Evolutionary conservation across 2,113 vertebrate genomes (phyloP).

Genomic region (Megaceryle torquata): DNA sequence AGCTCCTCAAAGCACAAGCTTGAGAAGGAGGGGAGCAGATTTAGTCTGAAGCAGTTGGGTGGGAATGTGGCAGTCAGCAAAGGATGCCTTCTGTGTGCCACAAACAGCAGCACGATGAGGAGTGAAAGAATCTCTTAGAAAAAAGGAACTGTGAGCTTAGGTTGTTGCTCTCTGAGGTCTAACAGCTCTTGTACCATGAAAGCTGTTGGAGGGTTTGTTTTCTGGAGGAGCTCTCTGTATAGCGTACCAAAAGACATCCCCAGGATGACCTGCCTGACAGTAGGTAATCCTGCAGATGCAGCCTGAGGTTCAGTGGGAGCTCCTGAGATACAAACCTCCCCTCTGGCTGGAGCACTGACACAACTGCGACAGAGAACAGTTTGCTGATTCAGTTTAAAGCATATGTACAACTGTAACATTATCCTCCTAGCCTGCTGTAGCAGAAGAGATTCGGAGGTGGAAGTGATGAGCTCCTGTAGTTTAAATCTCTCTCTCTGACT

Average conservation of each 20-base stretch:
- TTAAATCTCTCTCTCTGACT: background rate
- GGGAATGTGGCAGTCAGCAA: background rate
- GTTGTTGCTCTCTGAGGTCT: background rate
- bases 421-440: background rate
- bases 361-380: background rate
- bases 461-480: background rate
- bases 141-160: background rate
- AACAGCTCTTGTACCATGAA: background rate
- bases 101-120: background rate
- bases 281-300: background rate
- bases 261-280: background rate
- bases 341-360: background rate
- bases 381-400: background rate
- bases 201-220: background rate
- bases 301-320: background rate
- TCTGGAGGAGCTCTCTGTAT: background rate
- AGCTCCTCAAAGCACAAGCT: background rate
- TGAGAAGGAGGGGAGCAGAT: background rate
- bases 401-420: accelerated
- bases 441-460: background rate
- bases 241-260: background rate
- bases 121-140: background rate
- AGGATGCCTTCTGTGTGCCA: background rate
- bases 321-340: background rate
- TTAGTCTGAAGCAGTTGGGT: background rate